phyloP scores from a whole-genome alignment of 2,113 vertebrate genomes.

The Neofelis nebulosa region DNA sequence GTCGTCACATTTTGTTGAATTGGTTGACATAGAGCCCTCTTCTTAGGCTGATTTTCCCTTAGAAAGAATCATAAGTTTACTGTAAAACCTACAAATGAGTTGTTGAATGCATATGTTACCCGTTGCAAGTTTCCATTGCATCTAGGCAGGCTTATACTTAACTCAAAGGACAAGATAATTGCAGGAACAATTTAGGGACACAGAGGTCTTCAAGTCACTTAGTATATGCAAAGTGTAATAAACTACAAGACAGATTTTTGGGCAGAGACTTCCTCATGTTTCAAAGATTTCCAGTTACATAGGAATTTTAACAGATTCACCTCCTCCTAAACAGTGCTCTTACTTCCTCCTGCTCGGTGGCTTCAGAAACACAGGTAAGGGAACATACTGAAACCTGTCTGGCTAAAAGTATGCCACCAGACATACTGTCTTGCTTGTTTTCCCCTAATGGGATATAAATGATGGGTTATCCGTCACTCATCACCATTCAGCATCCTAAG shows the following conservation, averaged over 20 bases:
- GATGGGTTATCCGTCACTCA: conserved; percentile 81
- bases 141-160: neutral
- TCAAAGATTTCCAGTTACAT: neutral
- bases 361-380: neutral
- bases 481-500: conserved; percentile 76
- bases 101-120: neutral
- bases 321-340: neutral
- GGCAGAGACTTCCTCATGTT: neutral
- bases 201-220: neutral
- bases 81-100: neutral
- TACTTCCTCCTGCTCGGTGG: neutral
- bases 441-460: conserved; percentile 79
- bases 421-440: conserved; percentile 33
- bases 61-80: neutral
- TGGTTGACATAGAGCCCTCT: neutral
- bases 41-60: neutral
- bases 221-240: neutral
- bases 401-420: neutral
- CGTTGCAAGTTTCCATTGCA: neutral
- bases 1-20: neutral
- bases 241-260: neutral
- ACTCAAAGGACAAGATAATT: neutral
- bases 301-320: neutral
- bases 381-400: neutral
- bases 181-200: neutral